A percentile compares a stretch with the other conserved stretches of the same genome.
These are phyloP conservation scores for Tricholaema leucomelas DNA, from an alignment of 2,113 vertebrate species.

Conservation along the genomic window DNA sequence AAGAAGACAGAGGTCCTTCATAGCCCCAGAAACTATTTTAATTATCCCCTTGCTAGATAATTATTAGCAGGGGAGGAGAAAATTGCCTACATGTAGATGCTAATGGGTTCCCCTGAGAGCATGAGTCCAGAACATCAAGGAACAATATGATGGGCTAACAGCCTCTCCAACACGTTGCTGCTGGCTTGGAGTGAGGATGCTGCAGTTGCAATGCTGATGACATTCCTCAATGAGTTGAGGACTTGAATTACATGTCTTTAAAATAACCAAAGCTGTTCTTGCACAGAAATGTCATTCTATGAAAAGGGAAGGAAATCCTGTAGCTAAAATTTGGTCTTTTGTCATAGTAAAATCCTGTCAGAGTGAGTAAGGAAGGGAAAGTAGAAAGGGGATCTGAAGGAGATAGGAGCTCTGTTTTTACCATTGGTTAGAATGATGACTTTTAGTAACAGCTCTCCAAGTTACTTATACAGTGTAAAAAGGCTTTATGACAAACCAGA, in stretches of 20 bases:
- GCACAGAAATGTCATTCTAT: background rate
- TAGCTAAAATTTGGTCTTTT: background rate
- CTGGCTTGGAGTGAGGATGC: background rate
- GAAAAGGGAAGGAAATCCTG: background rate
- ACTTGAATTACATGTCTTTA: background rate
- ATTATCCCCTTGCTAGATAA: conserved; percentile 45
- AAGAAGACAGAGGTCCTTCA: conserved; percentile 1
- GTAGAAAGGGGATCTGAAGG: background rate
- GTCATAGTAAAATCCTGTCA: background rate
- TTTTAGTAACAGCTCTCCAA: background rate
- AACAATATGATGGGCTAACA: background rate
- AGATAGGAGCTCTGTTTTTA: background rate
- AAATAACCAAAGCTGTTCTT: background rate
- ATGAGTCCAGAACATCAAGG: conserved; percentile 30
- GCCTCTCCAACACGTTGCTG: background rate
- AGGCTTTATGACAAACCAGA: background rate
- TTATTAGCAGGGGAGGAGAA: conserved; percentile 7
- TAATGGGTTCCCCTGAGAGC: conserved; percentile 38
- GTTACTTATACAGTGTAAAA: background rate
- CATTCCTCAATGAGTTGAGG: background rate
- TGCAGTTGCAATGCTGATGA: background rate
- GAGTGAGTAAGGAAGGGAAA: background rate
- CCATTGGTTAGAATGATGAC: background rate
- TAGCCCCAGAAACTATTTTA: conserved; percentile 57
- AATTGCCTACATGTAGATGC: conserved; percentile 7